These are phyloP conservation scores for Pithecia hirsuta DNA, from an alignment of 2,797 vertebrate species.

Conservation along the genomic window DNA sequence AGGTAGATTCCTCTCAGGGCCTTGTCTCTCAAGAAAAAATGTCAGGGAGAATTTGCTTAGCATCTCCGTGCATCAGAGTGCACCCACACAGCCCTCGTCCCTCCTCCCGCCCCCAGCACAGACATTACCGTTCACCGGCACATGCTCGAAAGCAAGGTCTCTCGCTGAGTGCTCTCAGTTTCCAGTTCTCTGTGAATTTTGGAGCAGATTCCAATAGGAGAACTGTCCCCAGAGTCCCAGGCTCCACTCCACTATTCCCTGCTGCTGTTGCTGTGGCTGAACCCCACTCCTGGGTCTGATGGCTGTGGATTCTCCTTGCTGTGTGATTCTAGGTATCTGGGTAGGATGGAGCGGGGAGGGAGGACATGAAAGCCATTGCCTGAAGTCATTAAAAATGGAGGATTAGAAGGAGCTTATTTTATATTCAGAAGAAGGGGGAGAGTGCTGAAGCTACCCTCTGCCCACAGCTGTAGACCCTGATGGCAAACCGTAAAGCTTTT, in stretches of 20 bases:
- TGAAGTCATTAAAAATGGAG: slow-evolving; percentile 56
- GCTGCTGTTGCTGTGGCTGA: neutral
- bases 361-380: neutral
- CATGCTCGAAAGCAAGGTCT: neutral
- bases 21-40: slow-evolving; percentile 40
- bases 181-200: neutral
- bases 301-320: neutral
- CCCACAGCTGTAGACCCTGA: slow-evolving; percentile 16
- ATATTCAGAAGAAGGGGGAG: slow-evolving; percentile 24
- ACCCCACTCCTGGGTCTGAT: neutral
- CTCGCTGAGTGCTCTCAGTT: neutral
- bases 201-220: neutral
- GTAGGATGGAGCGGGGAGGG: neutral
- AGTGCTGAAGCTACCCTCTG: slow-evolving; percentile 20
- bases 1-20: neutral
- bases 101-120: slow-evolving; percentile 12
- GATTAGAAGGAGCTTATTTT: slow-evolving; percentile 59
- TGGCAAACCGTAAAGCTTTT: slow-evolving; percentile 51
- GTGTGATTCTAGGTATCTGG: neutral
- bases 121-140: neutral
- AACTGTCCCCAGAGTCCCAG: neutral
- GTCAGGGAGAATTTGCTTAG: slow-evolving; percentile 45
- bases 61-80: neutral
- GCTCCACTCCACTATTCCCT: neutral
- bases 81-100: slow-evolving; percentile 42